Evolutionary conservation across 2,888 invertebrate genomes (phyloP), one percentile per base, ranked within the genome.

Genomic region (Mycalesis mineus): DNA sequence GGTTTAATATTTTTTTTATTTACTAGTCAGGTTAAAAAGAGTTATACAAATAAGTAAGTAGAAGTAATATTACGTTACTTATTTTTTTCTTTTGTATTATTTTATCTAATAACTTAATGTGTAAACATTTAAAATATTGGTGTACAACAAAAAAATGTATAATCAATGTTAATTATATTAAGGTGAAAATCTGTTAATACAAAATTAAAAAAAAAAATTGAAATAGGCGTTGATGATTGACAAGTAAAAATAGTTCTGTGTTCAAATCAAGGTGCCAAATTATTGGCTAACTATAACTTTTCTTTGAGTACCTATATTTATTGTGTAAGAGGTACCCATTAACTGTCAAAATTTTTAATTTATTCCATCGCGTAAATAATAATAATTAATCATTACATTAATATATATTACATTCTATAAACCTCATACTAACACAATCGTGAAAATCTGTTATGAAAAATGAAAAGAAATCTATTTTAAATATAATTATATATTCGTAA

Each of bases 381-480:
- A 11, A 44, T 44, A 29, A 28, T 28, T 8, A 42, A 6, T n/a
- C n/a, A n/a, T n/a, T n/a, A n/a, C n/a, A 29, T 13, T 14, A n/a
- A n/a, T 22, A 57, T 15, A n/a, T 41, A 50, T 22, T 11, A 17
- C 9, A 48, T 48, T 33, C 41, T 47, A 55, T 58, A 58, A 42
- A 55, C 50, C 50, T 59, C 55, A 45, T 55, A 59, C 40, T 52
- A 53, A 51, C 52, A 41, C 58, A 57, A 49, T 54, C 57, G 52
- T 58, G 36, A 57, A 48, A 64, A 57, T 61, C 80, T 87, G 84
- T 85, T 87, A 71, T 77, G 11, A 71, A 61, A 76, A 74, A 78
- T 80, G 81, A 84, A 81, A 84, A 81, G 78, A 83, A 82, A 81
- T 87, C 82, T 88, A 88, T 88, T 88, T 88, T 88, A 86, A 88